Base-by-base conservation (phyloP, 2,797 vertebrate genomes). In the Vultur gryphus region DNA sequence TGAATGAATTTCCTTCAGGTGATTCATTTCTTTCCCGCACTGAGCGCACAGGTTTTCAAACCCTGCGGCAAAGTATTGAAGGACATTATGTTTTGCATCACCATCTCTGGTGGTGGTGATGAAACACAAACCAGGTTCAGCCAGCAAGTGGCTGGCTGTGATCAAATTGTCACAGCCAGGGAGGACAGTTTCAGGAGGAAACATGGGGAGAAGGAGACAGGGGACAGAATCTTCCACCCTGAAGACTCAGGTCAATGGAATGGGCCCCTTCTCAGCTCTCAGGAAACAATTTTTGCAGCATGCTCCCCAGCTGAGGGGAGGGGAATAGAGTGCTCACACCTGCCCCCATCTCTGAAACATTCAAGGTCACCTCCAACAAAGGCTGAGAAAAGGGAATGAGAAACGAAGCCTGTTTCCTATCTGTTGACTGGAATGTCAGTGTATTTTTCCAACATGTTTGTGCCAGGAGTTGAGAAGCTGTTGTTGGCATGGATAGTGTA, bases 1-100 rank as follows among this genome's bases (percentile, higher is more conserved):
- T 57, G 98, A 98, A 82, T 99, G 99, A 52, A 99, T 99, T 82
- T 98, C 97, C 61, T 98, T 98, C 19, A 99, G 97, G 95, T 99
- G 98, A 96, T 98, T 98, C 29, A 96, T 97, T 93, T 99, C 99
- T 97, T 99, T 99, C 90, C 96, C 98, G 49, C 99, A 99, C 87
- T 98, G 98, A 24, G 98, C 84, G 3, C 99, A 99, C 13, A 96
- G 95, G 64, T 97, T 97, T 87, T 95, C 95, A 73, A 97, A 95
- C 75, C 97, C 98, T 98, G 93, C 3, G 4, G 70, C 62, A 75
- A 93, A 93, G 44, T 23, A 83, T 91, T 52, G 77, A 90, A 78
- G 41, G 31, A 88, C n/a, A 26, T 69, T 54, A 66, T 7, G 33
- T 84, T 93, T 75, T 76, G 19, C 51, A 55, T 48, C 35, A 44